Evolutionary conservation across 2,888 invertebrate genomes (phyloP), one percentile per base, ranked within the genome.

Genomic region (Hirtodrosophila alboralis): DNA sequence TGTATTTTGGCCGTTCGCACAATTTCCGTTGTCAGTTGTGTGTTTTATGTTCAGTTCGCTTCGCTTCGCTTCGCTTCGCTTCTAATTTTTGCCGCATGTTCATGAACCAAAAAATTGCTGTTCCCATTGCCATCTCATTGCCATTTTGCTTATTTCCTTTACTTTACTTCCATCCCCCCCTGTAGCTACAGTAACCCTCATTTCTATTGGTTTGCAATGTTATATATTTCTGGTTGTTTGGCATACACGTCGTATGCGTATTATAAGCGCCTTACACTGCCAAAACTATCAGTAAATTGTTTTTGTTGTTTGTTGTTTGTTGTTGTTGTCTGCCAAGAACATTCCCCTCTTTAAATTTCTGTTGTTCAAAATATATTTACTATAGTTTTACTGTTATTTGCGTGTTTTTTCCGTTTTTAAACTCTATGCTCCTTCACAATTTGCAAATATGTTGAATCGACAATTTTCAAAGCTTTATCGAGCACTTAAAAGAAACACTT

Each of bases 1-100:
- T n/a, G n/a, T n/a, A n/a, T n/a, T 43, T 65, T 47, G 48, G 47
- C 43, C 38, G 14, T 43, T 78, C 53, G 66, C 61, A 66, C 64
- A 62, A 83, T 67, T 83, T 83, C 64, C 80, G 61, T 56, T 71
- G 65, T 57, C 79, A 62, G 72, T 66, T 44, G 56, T 73, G 57
- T 62, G 64, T 62, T 52, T 60, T 76, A 63, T 58, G 64, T 75
- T 47, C 31, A 34, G 48, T 49, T 60, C 38, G 59, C 57, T 59
- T 54, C 64, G 59, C 57, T 59, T 54, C 64, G 67, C 40, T 65
- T 65, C 57, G 67, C 38, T 61, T 64, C 57, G 62, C 59, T 69
- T 75, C 74, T 77, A 84, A 79, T 84, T 84, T 79, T 68, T 76
- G 77, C 66, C 61, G 65, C 65, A 66, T 76, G 64, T 57, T 67